These are phyloP conservation scores for Pelecanoides urinatrix DNA, from an alignment of 2,113 vertebrate species.

Conservation along the genomic window DNA sequence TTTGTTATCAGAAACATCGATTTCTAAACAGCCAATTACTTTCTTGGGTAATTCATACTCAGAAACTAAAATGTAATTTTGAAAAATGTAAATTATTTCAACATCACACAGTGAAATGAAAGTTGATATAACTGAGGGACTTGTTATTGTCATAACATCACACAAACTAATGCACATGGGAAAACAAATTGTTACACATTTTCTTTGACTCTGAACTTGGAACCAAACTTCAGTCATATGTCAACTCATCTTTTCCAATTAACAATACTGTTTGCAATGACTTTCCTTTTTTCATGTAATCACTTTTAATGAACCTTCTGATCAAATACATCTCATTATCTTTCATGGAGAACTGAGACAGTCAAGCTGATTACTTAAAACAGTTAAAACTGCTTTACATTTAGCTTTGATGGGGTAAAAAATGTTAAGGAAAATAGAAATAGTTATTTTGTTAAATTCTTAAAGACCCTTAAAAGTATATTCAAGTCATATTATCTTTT, in stretches of 20 bases:
- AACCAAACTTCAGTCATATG: conserved; percentile 31
- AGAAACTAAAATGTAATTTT: conserved; percentile 36
- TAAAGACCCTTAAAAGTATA: background rate
- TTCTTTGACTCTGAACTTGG: conserved; percentile 31
- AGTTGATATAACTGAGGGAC: conserved; percentile 45
- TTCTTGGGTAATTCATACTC: conserved; percentile 10
- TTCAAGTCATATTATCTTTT: background rate
- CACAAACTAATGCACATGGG: conserved; percentile 22
- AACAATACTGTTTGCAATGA: background rate
- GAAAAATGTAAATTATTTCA: conserved; percentile 37
- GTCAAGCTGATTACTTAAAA: conserved; percentile 21
- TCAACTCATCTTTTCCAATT: conserved; percentile 4
- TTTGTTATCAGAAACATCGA: conserved; percentile 39
- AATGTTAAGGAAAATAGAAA: background rate
- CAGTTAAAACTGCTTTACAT: conserved; percentile 5
- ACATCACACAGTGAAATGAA: conserved; percentile 28
- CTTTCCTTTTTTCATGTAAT: background rate
- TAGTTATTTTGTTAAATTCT: conserved; percentile 8
- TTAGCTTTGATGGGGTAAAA: conserved; percentile 14
- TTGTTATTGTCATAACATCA: conserved; percentile 58
- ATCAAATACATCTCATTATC: conserved; percentile 44
- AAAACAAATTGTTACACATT: conserved; percentile 51
- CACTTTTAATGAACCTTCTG: conserved; percentile 55
- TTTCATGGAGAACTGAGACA: conserved; percentile 31
- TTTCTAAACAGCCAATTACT: conserved; percentile 52